Conservation (phyloP, 2,797 vertebrate genomes). For the Sebastes nivosus region DNA sequence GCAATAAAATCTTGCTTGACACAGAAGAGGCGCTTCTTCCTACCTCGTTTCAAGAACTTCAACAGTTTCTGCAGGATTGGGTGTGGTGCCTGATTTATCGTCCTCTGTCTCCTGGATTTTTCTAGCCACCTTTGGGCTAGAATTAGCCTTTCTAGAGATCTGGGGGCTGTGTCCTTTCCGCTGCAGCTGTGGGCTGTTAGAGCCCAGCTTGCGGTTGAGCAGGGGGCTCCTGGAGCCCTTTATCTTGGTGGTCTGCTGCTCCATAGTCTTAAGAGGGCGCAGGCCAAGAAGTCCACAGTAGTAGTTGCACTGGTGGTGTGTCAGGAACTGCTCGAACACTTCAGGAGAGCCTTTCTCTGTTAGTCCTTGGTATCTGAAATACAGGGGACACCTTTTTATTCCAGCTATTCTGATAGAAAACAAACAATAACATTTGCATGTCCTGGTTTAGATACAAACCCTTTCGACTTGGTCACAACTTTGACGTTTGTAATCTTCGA, state of each 20-base stretch:
- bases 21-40: slow-evolving; percentile 39
- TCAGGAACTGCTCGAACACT: slow-evolving; percentile 89
- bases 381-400: slow-evolving; percentile 16
- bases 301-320: slow-evolving; percentile 89
- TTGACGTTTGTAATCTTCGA: slow-evolving; percentile 91
- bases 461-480: slow-evolving; percentile 93
- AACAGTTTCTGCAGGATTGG: slow-evolving; percentile 73
- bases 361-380: slow-evolving; percentile 94
- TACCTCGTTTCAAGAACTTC: slow-evolving; percentile 80
- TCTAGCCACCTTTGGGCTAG: slow-evolving; percentile 84
- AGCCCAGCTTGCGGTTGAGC: slow-evolving; percentile 86
- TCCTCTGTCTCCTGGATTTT: slow-evolving; percentile 81
- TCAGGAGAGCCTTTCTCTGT: slow-evolving; percentile 88
- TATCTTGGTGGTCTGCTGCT: slow-evolving; percentile 84
- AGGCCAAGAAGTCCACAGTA: slow-evolving; percentile 92
- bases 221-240: slow-evolving; percentile 93
- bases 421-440: neutral
- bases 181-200: slow-evolving; percentile 91
- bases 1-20: slow-evolving; percentile 8
- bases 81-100: slow-evolving; percentile 66
- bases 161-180: slow-evolving; percentile 91
- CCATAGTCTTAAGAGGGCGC: slow-evolving; percentile 82
- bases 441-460: slow-evolving; percentile 84
- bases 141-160: slow-evolving; percentile 78
- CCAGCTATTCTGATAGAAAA: neutral